Evolutionary conservation across 2,888 invertebrate genomes (phyloP).

Genomic region (Hirudinaria manillensis): DNA sequence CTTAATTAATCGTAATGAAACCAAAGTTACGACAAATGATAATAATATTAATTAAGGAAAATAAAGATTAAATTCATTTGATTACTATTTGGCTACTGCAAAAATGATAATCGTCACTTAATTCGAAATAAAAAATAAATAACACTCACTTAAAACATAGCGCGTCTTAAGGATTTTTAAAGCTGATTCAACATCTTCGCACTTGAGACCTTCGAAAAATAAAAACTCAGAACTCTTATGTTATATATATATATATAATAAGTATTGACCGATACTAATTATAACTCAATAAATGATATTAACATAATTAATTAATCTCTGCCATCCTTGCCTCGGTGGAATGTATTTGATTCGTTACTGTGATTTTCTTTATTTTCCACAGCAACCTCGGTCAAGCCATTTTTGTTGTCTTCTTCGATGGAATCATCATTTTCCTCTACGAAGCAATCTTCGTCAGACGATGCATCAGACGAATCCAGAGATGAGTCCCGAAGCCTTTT

Average conservation of each 20-base stretch:
- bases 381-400: neutral
- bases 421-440: neutral
- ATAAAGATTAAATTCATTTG: too few relatives aligned
- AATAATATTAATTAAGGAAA: too few relatives aligned
- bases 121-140: neutral
- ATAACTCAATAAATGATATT: too few relatives aligned
- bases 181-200: slow-evolving; percentile 4
- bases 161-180: slow-evolving; percentile 18
- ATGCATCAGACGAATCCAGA: slow-evolving; percentile 7
- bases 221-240: neutral
- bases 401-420: neutral
- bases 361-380: neutral
- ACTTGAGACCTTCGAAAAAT: neutral
- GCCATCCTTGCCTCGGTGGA: neutral
- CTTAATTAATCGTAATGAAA: too few relatives aligned
- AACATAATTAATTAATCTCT: too few relatives aligned
- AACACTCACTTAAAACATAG: slow-evolving; percentile 11
- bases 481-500: slow-evolving; percentile 7
- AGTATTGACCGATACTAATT: too few relatives aligned
- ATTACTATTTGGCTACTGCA: too few relatives aligned
- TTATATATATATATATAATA: too few relatives aligned
- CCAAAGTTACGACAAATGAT: too few relatives aligned
- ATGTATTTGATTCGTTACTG: neutral
- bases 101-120: too few relatives aligned
- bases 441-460: slow-evolving; percentile 22